A percentile compares a stretch with the other conserved stretches of the same genome.
Evolutionary conservation across 1,140 invertebrate species (phyloP).

Genomic region (Diorhabda elongata): DNA sequence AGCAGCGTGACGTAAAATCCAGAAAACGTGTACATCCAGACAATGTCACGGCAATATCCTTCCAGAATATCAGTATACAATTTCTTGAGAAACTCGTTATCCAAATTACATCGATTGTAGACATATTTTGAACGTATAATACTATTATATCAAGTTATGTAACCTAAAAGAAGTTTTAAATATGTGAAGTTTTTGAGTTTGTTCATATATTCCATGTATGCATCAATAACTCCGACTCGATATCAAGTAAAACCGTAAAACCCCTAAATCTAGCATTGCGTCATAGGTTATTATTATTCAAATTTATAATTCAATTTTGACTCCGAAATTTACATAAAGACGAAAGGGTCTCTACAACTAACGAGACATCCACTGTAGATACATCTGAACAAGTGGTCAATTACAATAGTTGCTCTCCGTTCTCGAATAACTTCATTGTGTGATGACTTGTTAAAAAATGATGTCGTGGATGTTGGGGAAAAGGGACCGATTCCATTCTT

Average conservation of each 20-base stretch:
- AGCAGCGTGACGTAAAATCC: background rate
- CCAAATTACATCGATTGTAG: no score
- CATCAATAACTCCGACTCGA: background rate
- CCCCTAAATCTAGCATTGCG: conserved; percentile 24
- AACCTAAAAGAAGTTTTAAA: no score
- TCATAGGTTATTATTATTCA: conserved; percentile 46
- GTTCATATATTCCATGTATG: no score
- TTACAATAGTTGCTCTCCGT: conserved; percentile 20
- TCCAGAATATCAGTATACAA: no score
- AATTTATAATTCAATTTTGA: conserved; percentile 47
- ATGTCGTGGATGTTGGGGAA: background rate
- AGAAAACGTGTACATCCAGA: background rate
- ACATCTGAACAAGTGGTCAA: conserved; percentile 31
- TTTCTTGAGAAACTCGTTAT: no score
- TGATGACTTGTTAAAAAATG: conserved; percentile 5
- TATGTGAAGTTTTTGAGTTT: no score
- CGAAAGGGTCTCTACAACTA: conserved; percentile 31
- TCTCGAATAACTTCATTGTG: conserved; percentile 15
- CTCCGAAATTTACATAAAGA: conserved; percentile 45
- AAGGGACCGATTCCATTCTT: no score
- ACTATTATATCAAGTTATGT: no score
- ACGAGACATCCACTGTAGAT: conserved; percentile 20
- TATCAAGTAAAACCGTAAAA: conserved; percentile 5
- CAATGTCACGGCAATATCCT: background rate
- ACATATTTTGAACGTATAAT: no score